Percentiles rank a stretch among this genome's conserved stretches.
Evolutionary conservation across 1,140 invertebrate genomes (phyloP).

Genomic region (Hyles euphorbiae): DNA sequence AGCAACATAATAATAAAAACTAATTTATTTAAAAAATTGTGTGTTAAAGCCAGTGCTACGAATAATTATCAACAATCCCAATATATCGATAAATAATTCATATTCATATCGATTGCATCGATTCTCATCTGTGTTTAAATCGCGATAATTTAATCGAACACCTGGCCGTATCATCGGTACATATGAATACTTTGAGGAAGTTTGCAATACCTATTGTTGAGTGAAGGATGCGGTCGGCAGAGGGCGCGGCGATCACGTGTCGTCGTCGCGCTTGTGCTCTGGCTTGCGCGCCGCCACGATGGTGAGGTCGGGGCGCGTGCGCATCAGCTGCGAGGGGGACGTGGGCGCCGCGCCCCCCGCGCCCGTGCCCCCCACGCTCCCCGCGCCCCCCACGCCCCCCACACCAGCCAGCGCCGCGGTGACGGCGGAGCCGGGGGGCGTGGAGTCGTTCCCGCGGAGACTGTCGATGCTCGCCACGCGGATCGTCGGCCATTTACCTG

Average conservation of each 20-base stretch:
- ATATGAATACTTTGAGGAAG: neutral
- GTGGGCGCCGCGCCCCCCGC: slow-evolving; percentile 20
- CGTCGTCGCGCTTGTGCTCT: slow-evolving; percentile 21
- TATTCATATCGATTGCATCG: neutral
- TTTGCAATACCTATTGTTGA: neutral
- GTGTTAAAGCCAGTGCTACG: neutral
- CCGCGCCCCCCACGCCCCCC: slow-evolving; percentile 12
- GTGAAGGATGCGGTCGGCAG: neutral
- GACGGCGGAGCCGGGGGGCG: neutral
- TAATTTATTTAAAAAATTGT: too few species aligned
- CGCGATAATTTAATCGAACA: neutral
- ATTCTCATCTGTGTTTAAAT: too few species aligned
- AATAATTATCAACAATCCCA: slow-evolving; percentile 3
- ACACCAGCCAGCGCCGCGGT: slow-evolving; percentile 10
- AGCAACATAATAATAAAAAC: too few species aligned
- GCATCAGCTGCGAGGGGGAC: slow-evolving; percentile 50
- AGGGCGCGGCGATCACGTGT: slow-evolving; percentile 27
- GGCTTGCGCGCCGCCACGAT: slow-evolving; percentile 45
- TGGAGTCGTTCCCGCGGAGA: slow-evolving; percentile 23
- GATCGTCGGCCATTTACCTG: slow-evolving; percentile 54
- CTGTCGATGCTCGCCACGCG: slow-evolving; percentile 51
- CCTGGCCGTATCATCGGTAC: neutral
- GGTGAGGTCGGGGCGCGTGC: slow-evolving; percentile 56
- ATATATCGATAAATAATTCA: neutral
- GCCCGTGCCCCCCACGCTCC: neutral